Evolutionary conservation across 2,113 vertebrate species (phyloP).

Genomic region (Callithrix jacchus): DNA sequence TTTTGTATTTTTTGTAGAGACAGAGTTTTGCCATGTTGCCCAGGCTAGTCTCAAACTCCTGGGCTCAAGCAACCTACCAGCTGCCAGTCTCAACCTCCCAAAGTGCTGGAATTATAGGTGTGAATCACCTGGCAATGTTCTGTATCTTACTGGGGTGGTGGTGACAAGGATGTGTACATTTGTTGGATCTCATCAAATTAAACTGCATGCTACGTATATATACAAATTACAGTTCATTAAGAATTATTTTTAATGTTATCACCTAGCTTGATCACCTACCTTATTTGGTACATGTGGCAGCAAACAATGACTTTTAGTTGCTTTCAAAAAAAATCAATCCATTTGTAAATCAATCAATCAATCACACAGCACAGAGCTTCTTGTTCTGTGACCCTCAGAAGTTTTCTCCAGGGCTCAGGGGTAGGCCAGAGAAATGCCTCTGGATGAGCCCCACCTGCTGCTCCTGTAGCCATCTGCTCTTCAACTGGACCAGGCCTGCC

Average conservation of each 20-base stretch:
- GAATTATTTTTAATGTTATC: not conserved
- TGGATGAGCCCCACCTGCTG: not conserved
- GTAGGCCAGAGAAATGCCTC: not conserved
- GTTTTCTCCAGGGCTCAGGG: not conserved
- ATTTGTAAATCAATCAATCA: conserved; percentile 16
- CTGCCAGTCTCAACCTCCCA: too few species aligned
- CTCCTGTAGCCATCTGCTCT: not conserved
- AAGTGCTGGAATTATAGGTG: too few species aligned
- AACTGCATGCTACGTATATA: not conserved
- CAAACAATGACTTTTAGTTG: not conserved
- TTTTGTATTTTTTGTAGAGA: too few species aligned
- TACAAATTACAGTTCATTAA: not conserved
- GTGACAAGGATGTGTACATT: not conserved
- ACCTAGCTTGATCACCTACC: not conserved
- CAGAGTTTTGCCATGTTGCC: too few species aligned
- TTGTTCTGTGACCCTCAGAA: not conserved
- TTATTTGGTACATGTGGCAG: not conserved
- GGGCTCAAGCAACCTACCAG: too few species aligned
- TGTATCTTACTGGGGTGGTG: not conserved
- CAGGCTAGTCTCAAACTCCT: too few species aligned
- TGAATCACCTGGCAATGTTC: not conserved
- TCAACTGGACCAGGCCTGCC: not conserved
- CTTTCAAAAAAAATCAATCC: not conserved
- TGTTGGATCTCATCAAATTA: not conserved
- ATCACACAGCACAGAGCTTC: not conserved